phyloP scores from a whole-genome alignment of 2,888 invertebrate species.

The Leptinotarsa haldemani region DNA sequence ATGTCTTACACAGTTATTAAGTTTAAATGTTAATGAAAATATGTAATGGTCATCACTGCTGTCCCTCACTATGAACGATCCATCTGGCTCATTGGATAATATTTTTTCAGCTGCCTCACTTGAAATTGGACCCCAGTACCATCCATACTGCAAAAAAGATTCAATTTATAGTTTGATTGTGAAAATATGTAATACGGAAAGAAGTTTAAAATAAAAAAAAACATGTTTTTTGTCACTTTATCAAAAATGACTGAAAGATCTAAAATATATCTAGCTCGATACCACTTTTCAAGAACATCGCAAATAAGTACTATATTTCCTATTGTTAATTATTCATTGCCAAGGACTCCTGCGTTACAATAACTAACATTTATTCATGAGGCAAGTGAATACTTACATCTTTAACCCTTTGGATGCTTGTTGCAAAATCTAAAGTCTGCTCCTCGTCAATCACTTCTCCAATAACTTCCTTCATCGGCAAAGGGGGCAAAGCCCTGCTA shows the following conservation, averaged over 20 bases:
- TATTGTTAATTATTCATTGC: too few relatives aligned
- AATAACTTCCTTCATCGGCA: constrained; percentile 66
- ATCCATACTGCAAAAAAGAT: constrained; percentile 79
- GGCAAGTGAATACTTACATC: constrained; percentile 75
- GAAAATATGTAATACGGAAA: background rate
- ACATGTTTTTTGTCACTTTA: too few relatives aligned
- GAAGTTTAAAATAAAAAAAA: too few relatives aligned
- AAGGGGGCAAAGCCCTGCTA: constrained; percentile 75
- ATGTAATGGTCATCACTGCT: constrained; percentile 96
- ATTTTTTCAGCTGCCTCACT: constrained; percentile 93
- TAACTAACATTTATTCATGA: too few relatives aligned
- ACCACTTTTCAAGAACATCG: too few relatives aligned
- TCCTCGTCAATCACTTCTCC: constrained; percentile 55
- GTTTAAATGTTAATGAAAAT: constrained; percentile 91
- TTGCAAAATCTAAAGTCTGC: constrained; percentile 82
- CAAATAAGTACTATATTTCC: too few relatives aligned
- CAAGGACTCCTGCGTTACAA: too few relatives aligned
- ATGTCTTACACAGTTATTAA: constrained; percentile 89
- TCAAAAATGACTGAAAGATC: too few relatives aligned
- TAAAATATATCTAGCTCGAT: too few relatives aligned
- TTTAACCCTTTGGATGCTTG: constrained; percentile 93
- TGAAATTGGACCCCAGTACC: constrained; percentile 96
- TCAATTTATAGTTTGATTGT: background rate
- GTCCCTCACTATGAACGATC: constrained; percentile 93
- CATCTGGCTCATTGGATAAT: constrained; percentile 90